A percentile compares a stretch with the other conserved stretches of the same genome.
Evolutionary conservation across 1,140 invertebrate species (phyloP).

Genomic region (Aphelenchoides besseyi): DNA sequence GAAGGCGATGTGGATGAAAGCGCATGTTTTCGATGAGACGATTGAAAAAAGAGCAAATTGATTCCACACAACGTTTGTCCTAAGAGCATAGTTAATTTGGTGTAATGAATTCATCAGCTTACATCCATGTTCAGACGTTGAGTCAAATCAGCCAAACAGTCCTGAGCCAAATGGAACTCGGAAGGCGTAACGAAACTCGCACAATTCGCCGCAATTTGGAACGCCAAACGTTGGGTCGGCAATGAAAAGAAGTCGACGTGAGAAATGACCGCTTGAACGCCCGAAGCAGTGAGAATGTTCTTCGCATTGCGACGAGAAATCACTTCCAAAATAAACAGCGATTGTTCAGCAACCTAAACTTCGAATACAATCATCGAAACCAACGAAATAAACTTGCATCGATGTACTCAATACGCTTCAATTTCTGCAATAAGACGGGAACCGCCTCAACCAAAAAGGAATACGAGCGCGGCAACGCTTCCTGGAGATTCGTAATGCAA

Average conservation of each 20-base stretch:
- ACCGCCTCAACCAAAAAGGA: constrained; percentile 93
- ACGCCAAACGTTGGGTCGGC: constrained; percentile 57
- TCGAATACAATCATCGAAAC: constrained; percentile 40
- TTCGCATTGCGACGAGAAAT: constrained; percentile 60
- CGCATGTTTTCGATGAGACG: constrained; percentile 94
- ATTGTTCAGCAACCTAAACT: constrained; percentile 52
- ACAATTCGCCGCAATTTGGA: constrained; percentile 60
- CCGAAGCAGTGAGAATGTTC: constrained; percentile 39
- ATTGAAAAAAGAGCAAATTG: constrained; percentile 88
- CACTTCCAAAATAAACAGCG: constrained; percentile 56
- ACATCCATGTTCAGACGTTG: constrained; percentile 55
- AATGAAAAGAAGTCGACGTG: constrained; percentile 61
- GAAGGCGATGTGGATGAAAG: constrained; percentile 79
- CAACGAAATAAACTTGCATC: constrained; percentile 53
- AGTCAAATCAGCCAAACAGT: constrained; percentile 55
- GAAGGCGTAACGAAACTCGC: constrained; percentile 38
- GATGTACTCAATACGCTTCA: constrained; percentile 60
- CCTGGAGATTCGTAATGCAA: constrained; percentile 98
- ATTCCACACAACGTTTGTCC: constrained; percentile 96
- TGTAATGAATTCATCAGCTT: constrained; percentile 20
- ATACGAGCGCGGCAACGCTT: constrained; percentile 89
- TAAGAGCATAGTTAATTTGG: constrained; percentile 51
- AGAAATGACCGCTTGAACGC: constrained; percentile 48
- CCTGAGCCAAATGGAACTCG: constrained; percentile 50
- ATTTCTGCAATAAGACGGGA: constrained; percentile 71